Percentiles rank a stretch among this genome's conserved stretches.
Conservation (phyloP, 2,113 vertebrate species). For the Cynoglossus semilaevis region DNA sequence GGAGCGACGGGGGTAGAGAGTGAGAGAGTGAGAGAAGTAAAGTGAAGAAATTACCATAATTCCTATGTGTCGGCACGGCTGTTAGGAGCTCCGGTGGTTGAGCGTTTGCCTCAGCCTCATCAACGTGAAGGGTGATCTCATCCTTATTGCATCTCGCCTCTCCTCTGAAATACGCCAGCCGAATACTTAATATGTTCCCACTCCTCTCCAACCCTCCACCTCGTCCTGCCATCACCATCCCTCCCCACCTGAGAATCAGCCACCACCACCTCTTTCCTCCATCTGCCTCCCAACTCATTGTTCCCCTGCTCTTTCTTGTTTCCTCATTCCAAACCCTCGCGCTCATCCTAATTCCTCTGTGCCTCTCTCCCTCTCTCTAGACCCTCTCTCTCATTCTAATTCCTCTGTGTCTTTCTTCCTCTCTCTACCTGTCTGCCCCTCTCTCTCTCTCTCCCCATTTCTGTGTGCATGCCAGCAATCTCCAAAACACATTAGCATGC, state of each 20-base stretch:
- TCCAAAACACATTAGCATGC: conserved; percentile 90
- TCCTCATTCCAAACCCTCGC: conserved; percentile 60
- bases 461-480: conserved; percentile 51
- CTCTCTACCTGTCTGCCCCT: conserved; percentile 20
- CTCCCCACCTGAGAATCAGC: conserved; percentile 41
- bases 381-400: too few relatives aligned
- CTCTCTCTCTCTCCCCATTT: too few relatives aligned
- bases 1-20: conserved; percentile 15
- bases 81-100: conserved; percentile 96
- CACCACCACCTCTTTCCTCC: conserved; percentile 26
- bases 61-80: conserved; percentile 93
- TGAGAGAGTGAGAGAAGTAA: conserved; percentile 55
- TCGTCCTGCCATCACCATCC: conserved; percentile 5
- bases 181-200: conserved; percentile 89
- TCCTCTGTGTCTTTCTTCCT: too few relatives aligned
- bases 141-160: conserved; percentile 96
- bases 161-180: conserved; percentile 82
- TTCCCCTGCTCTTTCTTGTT: conserved; percentile 30
- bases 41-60: conserved; percentile 95
- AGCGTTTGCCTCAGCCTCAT: conserved; percentile 97
- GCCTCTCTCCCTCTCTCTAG: conserved; percentile 49
- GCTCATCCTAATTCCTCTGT: conserved; percentile 64
- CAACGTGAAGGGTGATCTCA: conserved; percentile 99
- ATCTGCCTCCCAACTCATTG: conserved; percentile 51
- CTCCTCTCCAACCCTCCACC: conserved; percentile 34